Conservation (phyloP, 92 coral and sea anemone species). For the Siderastrea siderea region DNA sequence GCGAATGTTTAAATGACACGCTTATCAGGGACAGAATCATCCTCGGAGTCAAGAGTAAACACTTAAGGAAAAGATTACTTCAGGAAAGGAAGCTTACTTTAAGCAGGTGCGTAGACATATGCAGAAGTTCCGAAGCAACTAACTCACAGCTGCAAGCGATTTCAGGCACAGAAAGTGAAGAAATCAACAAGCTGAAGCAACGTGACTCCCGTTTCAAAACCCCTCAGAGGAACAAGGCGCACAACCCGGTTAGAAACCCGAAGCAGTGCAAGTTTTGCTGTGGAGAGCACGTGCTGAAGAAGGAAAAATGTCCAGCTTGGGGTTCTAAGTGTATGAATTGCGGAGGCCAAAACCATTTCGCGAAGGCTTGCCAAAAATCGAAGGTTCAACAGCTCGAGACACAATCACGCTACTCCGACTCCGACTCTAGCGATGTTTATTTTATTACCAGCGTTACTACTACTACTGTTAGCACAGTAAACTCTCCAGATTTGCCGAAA, state of each 20-base stretch:
- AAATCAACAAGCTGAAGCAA: background rate
- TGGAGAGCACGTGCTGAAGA: conserved; percentile 21
- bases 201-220: background rate
- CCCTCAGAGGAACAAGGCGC: background rate
- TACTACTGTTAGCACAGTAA: background rate
- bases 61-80: conserved; percentile 44
- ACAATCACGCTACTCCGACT: conserved; percentile 22
- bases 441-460: conserved; percentile 32
- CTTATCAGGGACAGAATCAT: conserved; percentile 58
- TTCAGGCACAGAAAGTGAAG: conserved; percentile 31
- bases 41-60: conserved; percentile 28
- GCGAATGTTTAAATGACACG: conserved; percentile 33
- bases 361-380: conserved; percentile 15
- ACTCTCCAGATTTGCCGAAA: background rate
- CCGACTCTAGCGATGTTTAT: conserved; percentile 29
- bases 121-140: conserved; percentile 62
- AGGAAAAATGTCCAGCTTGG: conserved; percentile 59
- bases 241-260: background rate
- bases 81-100: conserved; percentile 61
- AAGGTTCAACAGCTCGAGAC: conserved; percentile 1
- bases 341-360: conserved; percentile 41
- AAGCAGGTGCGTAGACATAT: conserved; percentile 60
- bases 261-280: conserved; percentile 43
- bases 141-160: conserved; percentile 46
- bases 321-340: conserved; percentile 28